Base-by-base conservation (phyloP, 1,140 invertebrate genomes). In the Drosophila ambigua region DNA sequence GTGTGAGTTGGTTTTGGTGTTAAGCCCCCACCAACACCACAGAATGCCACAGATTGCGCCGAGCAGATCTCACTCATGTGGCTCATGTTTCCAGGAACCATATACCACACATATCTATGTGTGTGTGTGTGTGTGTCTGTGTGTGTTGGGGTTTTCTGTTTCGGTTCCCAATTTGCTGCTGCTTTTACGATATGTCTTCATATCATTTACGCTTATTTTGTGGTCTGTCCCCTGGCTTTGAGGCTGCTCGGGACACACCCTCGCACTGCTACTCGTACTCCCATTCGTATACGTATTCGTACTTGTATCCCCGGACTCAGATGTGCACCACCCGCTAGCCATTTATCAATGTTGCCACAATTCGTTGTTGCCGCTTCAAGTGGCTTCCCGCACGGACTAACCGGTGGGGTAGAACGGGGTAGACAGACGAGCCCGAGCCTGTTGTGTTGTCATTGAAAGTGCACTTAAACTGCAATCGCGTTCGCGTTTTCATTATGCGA, bases 381-480 rank as follows among this genome's bases (percentile, higher is more conserved):
- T 77, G 77, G n/a, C 73, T 43, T 23, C 57, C 67, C 50, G 50
- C 61, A 57, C 15, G 20, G 26, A 4, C 41, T n/a, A 7, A 2
- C 20, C 13, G n/a, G 28, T 2, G 15, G 6, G 13, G 50, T 1
- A 9, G n/a, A 31, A 5, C 1, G 26, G 49, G 6, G 49, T 11
- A 24, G 13, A 66, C 20, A 20, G 20, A 20, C 20, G 20, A 20
- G 1, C 41, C n/a, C n/a, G 46, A 57, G 52, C 26, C 46, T 51
- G 15, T 39, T 39, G 35, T 39, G 46, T 49, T 69, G 72, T 75
- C 64, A 81, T 87, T 78, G 74, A 75, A 85, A 87, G 78, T 88
- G 83, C 82, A 88, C 78, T 82, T 88, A 67, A 87, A 88, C 83
- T 87, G 74, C 78, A 88, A 87, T 82, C 50, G 60, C 72, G 82